Percentiles rank a stretch among this genome's conserved stretches.
Evolutionary conservation across 2,113 vertebrate genomes (phyloP).

Genomic region (Proterorhinus semilunaris): DNA sequence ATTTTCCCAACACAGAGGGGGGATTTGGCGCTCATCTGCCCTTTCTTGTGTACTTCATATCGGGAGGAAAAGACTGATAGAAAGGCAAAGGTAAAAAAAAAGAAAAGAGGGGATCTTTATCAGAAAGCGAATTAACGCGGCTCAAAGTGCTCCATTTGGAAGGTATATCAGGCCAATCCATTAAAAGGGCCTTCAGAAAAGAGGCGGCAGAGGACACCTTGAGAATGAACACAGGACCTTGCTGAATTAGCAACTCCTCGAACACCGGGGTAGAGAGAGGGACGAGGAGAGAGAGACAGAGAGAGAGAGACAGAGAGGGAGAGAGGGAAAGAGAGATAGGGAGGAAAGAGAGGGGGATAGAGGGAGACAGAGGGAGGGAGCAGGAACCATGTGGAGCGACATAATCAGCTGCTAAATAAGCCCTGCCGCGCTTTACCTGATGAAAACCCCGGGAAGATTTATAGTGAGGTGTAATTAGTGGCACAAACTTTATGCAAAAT

Average conservation of each 20-base stretch:
- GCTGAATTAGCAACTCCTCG: conserved; percentile 97
- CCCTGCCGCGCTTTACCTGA: conserved; percentile 29
- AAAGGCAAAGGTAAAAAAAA: conserved; percentile 85
- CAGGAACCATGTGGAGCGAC: conserved; percentile 36
- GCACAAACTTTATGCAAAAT: neutral
- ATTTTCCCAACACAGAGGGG: conserved; percentile 73
- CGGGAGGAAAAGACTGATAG: conserved; percentile 92
- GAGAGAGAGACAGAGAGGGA: conserved; percentile 19
- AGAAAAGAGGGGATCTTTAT: conserved; percentile 94
- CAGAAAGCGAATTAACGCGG: conserved; percentile 99
- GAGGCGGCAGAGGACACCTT: conserved; percentile 98
- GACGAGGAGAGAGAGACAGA: conserved; percentile 21
- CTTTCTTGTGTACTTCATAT: conserved; percentile 99
- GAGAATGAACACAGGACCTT: conserved; percentile 99
- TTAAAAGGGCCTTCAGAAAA: conserved; percentile 93
- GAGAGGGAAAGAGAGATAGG: conserved; percentile 24
- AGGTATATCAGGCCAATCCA: conserved; percentile 99
- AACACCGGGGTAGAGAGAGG: conserved; percentile 38
- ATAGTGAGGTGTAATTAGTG: neutral
- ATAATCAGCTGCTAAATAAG: conserved; percentile 66
- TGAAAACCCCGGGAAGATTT: conserved; percentile 1
- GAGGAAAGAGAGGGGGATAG: conserved; percentile 12
- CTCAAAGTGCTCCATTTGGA: conserved; percentile 99
- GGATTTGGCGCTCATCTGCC: conserved; percentile 93
- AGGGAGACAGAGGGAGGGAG: conserved; percentile 18